Conservation (phyloP, 2,888 invertebrate genomes). For the Epinotia bilunana region DNA sequence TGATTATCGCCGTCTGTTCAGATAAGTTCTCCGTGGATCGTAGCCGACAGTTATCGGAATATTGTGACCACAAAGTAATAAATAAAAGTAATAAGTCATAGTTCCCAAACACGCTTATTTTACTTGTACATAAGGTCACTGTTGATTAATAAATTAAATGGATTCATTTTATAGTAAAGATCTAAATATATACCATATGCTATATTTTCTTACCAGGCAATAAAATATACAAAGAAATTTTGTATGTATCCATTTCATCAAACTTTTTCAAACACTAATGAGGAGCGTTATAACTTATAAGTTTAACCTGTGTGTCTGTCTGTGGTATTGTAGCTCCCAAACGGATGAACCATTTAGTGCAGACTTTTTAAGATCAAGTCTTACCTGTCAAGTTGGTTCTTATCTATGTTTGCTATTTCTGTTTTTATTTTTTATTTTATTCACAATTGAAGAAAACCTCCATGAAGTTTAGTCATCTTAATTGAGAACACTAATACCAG, state of each 20-base stretch:
- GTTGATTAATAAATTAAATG: neutral
- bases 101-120: too few species aligned
- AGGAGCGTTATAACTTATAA: neutral
- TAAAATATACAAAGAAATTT: neutral
- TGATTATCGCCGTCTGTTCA: constrained; percentile 10
- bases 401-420: too few species aligned
- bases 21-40: neutral
- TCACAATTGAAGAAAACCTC: too few species aligned
- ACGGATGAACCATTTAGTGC: too few species aligned
- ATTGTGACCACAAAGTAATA: neutral
- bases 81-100: neutral
- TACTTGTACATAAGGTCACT: neutral
- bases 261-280: neutral
- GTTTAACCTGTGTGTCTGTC: too few species aligned
- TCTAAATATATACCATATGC: neutral
- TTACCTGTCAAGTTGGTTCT: too few species aligned
- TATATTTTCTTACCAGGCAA: neutral
- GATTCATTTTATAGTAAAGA: neutral
- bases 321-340: too few species aligned
- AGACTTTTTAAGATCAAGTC: too few species aligned
- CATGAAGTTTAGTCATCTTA: neutral
- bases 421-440: too few species aligned
- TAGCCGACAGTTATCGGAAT: neutral
- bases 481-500: neutral
- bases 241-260: neutral